Conservation (phyloP, 2,113 vertebrate genomes). For the Vimba vimba region DNA sequence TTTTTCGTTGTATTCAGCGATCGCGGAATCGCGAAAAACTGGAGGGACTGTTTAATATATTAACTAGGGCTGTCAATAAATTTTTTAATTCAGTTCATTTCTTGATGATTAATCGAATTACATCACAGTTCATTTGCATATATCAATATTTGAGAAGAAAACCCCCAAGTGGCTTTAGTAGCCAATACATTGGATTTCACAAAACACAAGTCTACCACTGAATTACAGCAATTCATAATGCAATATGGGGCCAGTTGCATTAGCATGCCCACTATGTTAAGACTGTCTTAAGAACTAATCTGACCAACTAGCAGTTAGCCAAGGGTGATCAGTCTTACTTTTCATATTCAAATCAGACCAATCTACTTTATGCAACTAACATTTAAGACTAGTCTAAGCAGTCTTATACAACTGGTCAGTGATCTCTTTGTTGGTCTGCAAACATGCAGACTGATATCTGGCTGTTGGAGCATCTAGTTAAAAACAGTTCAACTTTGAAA, state of each 20-base stretch:
- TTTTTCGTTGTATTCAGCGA: too few species aligned
- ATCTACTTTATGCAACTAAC: too few species aligned
- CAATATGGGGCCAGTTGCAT: background rate
- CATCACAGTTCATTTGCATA: background rate
- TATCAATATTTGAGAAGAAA: background rate
- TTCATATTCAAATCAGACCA: too few species aligned
- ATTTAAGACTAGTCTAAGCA: too few species aligned
- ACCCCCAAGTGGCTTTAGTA: background rate
- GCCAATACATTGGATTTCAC: background rate
- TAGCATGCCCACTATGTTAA: too few species aligned
- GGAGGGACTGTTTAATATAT: too few species aligned
- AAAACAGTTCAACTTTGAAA: background rate
- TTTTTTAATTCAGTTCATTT: background rate
- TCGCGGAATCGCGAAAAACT: too few species aligned
- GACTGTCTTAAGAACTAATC: too few species aligned
- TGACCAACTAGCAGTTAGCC: too few species aligned
- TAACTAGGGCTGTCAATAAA: background rate
- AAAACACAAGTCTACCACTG: background rate
- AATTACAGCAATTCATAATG: background rate
- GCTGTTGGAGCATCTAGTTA: background rate
- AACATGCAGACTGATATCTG: background rate
- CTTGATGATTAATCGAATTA: background rate
- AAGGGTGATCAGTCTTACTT: too few species aligned
- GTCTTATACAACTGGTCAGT: too few species aligned
- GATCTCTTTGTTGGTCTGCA: background rate